A percentile compares a stretch with the other conserved stretches of the same genome.
phyloP scores from a whole-genome alignment of 1,140 invertebrate species.

The Temnothorax nylanderi region DNA sequence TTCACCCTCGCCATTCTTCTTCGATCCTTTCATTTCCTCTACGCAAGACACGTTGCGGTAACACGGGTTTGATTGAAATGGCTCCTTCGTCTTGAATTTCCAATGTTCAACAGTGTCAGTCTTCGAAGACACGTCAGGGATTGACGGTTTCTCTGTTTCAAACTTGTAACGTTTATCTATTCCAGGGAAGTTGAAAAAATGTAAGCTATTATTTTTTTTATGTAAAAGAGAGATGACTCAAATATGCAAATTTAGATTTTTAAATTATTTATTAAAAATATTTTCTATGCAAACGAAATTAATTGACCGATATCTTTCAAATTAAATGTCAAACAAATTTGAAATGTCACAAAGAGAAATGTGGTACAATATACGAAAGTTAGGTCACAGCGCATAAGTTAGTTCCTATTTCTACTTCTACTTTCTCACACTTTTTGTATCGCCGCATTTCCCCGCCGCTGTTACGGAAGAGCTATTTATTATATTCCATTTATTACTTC shows the following conservation, averaged over 20 bases:
- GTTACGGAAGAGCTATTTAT: not conserved
- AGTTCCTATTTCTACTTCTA: constrained; percentile 7
- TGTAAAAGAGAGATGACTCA: not conserved
- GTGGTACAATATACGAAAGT: not conserved
- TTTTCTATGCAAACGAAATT: not conserved
- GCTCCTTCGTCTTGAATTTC: not conserved
- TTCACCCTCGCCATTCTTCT: not conserved
- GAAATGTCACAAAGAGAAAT: not conserved
- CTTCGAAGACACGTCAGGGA: not conserved
- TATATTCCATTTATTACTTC: constrained; percentile 15
- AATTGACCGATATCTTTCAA: not conserved
- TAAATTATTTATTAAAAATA: not conserved
- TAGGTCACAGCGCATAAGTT: not conserved
- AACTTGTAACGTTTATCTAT: not conserved
- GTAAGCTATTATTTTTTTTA: not conserved
- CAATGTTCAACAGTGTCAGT: not conserved
- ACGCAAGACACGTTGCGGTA: constrained; percentile 19
- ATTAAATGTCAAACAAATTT: not conserved
- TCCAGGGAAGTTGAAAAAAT: not conserved
- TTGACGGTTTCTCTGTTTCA: not conserved
- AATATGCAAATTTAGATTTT: not conserved
- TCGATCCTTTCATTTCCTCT: constrained; percentile 17
- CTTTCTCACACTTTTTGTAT: constrained; percentile 18
- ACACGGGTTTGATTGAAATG: not conserved
- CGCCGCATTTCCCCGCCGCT: not conserved